Evolutionary conservation across 2,113 vertebrate genomes (phyloP).

Genomic region (Coptodon bakossiorum): DNA sequence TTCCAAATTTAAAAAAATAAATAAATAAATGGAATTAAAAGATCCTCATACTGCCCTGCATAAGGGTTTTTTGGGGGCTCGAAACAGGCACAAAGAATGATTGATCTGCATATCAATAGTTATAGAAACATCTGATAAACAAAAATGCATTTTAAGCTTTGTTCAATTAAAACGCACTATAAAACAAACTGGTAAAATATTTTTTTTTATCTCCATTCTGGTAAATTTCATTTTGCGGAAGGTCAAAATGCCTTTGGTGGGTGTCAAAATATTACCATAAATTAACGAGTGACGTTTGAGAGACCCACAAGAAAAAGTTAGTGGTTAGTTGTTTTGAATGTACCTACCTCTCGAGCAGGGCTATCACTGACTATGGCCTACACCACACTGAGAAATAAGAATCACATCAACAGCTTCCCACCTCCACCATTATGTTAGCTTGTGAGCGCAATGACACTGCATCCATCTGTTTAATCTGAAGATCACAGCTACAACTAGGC

Average conservation of each 20-base stretch:
- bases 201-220: background rate
- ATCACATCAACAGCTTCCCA: background rate
- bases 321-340: background rate
- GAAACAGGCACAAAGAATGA: background rate
- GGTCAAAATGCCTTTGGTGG: background rate
- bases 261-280: background rate
- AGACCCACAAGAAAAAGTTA: background rate
- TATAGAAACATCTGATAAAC: background rate
- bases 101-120: background rate
- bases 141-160: background rate
- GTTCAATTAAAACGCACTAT: background rate
- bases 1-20: background rate
- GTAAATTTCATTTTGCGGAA: background rate
- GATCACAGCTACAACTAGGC: background rate
- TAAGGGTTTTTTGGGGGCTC: background rate
- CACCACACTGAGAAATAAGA: background rate
- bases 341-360: background rate
- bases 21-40: background rate
- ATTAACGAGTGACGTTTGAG: background rate
- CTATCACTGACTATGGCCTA: background rate
- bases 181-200: background rate
- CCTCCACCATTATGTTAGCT: background rate
- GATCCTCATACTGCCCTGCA: background rate
- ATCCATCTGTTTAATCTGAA: background rate
- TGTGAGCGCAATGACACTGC: background rate